Percentiles rank a stretch among this genome's conserved stretches.
These are phyloP conservation scores for Cliona cf. orientalis DNA, from an alignment of 37 sponge, comb jelly and placozoan genomes.

Conservation along the genomic window DNA sequence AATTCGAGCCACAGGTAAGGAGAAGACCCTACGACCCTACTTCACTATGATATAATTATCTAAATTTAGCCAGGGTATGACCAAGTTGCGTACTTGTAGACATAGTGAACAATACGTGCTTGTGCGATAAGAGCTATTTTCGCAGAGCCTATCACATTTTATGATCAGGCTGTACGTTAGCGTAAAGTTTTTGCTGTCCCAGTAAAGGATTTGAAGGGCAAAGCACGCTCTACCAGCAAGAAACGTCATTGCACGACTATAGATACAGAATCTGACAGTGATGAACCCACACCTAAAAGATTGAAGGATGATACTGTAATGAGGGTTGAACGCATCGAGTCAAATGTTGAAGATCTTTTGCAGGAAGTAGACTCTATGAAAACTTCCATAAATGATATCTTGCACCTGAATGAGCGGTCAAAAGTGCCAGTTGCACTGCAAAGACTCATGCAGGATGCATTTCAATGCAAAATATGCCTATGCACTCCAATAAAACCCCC, in stretches of 20 bases:
- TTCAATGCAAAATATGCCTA: conserved; percentile 38
- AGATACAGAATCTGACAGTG: not conserved
- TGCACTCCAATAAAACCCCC: conserved; percentile 30
- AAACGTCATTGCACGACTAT: too few species aligned
- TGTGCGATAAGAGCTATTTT: too few species aligned
- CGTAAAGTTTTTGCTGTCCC: not conserved
- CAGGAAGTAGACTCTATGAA: conserved; percentile 8
- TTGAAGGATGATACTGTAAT: not conserved
- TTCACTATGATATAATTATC: too few species aligned
- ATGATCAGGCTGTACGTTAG: too few species aligned
- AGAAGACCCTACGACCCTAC: too few species aligned
- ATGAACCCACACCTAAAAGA: not conserved
- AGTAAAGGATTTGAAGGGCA: not conserved
- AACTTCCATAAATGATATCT: not conserved
- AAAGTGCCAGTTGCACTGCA: conserved; percentile 30
- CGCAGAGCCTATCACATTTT: too few species aligned
- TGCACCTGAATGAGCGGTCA: not conserved
- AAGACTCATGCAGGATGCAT: conserved; percentile 5
- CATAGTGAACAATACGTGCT: too few species aligned
- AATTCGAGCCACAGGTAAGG: too few species aligned
- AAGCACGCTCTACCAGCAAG: not conserved
- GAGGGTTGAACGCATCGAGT: not conserved
- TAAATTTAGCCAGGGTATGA: too few species aligned
- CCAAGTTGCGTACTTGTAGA: too few species aligned
- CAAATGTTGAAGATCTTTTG: not conserved